Conservation (phyloP, 2,113 vertebrate species). For the Bungarus multicinctus region DNA sequence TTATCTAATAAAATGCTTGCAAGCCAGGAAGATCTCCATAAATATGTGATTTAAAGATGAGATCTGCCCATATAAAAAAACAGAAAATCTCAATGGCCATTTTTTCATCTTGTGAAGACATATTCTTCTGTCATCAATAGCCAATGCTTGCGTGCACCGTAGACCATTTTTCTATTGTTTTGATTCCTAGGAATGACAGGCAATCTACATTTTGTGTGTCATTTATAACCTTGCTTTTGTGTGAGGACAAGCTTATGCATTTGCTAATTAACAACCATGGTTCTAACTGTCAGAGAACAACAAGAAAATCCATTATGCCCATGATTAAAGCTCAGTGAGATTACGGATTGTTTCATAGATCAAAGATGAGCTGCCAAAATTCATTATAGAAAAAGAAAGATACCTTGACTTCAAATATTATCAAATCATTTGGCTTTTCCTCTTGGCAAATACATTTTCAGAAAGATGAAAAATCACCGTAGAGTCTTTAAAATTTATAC, state of each 20-base stretch:
- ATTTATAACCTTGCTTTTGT: neutral
- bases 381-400: conserved; percentile 47
- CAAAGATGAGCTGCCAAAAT: conserved; percentile 57
- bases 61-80: conserved; percentile 18
- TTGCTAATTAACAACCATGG: conserved; percentile 52
- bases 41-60: conserved; percentile 38
- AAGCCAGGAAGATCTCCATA: conserved; percentile 42
- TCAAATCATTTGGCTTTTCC: conserved; percentile 32
- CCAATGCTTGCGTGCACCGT: accelerated
- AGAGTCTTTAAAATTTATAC: conserved; percentile 43
- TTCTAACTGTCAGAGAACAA: conserved; percentile 56
- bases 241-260: neutral
- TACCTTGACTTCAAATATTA: conserved; percentile 51
- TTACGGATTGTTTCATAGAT: conserved; percentile 52
- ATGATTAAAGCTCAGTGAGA: conserved; percentile 60
- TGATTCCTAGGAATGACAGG: conserved; percentile 4
- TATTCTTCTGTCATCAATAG: neutral
- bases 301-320: conserved; percentile 46
- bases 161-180: neutral
- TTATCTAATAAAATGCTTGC: conserved; percentile 20
- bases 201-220: conserved; percentile 18
- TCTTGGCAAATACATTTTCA: conserved; percentile 44
- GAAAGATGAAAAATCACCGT: conserved; percentile 7
- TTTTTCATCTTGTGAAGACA: conserved; percentile 47
- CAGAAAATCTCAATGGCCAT: conserved; percentile 32